Evolutionary conservation across 2,888 invertebrate species (phyloP).

Genomic region (Epinotia ramella): DNA sequence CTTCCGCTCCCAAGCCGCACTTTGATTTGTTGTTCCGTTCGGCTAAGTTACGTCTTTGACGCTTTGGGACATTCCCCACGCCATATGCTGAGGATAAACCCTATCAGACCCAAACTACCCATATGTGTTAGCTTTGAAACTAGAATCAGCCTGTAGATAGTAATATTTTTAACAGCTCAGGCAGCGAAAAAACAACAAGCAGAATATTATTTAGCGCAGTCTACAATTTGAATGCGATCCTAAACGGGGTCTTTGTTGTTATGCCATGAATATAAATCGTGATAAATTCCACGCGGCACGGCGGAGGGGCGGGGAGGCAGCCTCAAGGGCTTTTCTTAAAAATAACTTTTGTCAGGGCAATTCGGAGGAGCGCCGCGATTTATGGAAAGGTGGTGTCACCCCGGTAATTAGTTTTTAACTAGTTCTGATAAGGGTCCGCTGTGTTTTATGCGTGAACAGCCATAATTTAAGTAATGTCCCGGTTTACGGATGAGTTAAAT

Average conservation of each 20-base stretch:
- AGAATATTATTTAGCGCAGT: constrained; percentile 67
- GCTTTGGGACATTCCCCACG: constrained; percentile 70
- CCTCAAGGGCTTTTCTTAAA: constrained; percentile 85
- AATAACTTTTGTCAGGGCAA: constrained; percentile 85
- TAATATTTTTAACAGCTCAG: constrained; percentile 31
- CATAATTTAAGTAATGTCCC: constrained; percentile 73
- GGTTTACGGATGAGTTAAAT: constrained; percentile 58
- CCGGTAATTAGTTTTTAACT: constrained; percentile 85
- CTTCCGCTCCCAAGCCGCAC: constrained; percentile 79
- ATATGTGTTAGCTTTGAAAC: background rate
- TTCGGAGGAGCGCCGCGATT: constrained; percentile 81
- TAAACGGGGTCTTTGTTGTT: constrained; percentile 82
- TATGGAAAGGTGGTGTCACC: constrained; percentile 85
- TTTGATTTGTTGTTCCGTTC: constrained; percentile 81
- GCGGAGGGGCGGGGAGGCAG: constrained; percentile 63
- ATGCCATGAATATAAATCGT: constrained; percentile 87
- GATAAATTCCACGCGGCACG: constrained; percentile 82
- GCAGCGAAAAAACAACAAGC: constrained; percentile 40
- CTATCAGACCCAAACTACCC: background rate
- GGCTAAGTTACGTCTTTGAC: constrained; percentile 68
- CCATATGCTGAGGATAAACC: constrained; percentile 66
- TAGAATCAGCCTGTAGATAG: constrained; percentile 22
- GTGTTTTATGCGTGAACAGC: constrained; percentile 75
- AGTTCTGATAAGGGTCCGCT: constrained; percentile 84
- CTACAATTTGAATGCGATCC: constrained; percentile 78